Conservation (phyloP, 2,888 invertebrate genomes). For the Hedychridium roseum region DNA sequence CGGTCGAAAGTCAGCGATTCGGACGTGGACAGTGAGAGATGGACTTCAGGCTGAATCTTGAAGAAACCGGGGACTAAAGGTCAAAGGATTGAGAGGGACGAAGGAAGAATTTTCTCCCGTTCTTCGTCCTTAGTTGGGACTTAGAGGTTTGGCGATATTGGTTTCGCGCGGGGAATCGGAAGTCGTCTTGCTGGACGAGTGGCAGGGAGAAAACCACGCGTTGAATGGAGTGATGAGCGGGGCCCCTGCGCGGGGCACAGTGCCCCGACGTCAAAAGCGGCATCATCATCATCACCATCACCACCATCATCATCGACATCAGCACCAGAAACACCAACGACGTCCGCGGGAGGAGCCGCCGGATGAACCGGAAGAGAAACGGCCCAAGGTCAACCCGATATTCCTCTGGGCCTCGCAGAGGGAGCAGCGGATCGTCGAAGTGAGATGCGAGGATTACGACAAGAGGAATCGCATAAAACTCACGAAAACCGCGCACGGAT, state of each 20-base stretch:
- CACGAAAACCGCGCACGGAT: constrained; percentile 82
- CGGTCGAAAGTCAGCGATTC: constrained; percentile 60
- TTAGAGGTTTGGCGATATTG: background rate
- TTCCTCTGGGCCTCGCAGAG: constrained; percentile 86
- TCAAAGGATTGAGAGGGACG: background rate
- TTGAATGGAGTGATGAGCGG: constrained; percentile 64
- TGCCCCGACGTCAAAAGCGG: constrained; percentile 60
- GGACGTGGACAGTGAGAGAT: constrained; percentile 40
- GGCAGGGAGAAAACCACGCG: constrained; percentile 38
- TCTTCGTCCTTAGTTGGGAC: background rate
- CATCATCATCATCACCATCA: constrained; percentile 52
- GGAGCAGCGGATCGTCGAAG: constrained; percentile 82
- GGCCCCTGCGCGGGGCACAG: constrained; percentile 61
- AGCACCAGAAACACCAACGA: constrained; percentile 37
- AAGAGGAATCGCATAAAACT: constrained; percentile 83
- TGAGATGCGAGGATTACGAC: constrained; percentile 88
- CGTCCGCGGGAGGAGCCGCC: constrained; percentile 29
- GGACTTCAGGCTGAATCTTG: constrained; percentile 22
- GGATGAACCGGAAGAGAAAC: constrained; percentile 64
- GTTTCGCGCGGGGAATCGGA: constrained; percentile 8
- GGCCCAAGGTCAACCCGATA: constrained; percentile 78
- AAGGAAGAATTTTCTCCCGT: background rate
- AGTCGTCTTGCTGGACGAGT: constrained; percentile 30
- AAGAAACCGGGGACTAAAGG: background rate
- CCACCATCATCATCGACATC: constrained; percentile 44